Evolutionary conservation across 2,113 vertebrate genomes (phyloP).

Genomic region (Procavia capensis): DNA sequence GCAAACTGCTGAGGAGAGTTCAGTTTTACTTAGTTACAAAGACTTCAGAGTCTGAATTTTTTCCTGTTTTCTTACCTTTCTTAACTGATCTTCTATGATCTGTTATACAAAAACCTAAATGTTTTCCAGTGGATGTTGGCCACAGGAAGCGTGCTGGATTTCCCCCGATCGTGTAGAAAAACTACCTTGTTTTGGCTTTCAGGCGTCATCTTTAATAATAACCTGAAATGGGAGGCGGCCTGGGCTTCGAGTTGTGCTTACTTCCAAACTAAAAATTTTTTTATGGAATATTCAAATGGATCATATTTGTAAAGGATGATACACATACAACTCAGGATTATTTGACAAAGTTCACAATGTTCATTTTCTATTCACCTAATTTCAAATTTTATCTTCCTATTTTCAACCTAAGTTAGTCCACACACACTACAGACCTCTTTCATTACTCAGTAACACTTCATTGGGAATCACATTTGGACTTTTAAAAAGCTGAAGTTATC

Average conservation of each 20-base stretch:
- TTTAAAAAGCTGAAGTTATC: not conserved
- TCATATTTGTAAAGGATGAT: not conserved
- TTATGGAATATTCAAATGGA: not conserved
- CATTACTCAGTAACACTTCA: not conserved
- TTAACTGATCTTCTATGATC: constrained; percentile 2
- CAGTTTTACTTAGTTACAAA: not conserved
- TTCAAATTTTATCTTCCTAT: not conserved
- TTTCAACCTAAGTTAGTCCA: not conserved
- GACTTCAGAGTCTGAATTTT: not conserved
- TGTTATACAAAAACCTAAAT: not conserved
- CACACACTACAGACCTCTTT: not conserved
- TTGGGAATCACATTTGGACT: not conserved
- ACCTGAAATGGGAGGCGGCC: not conserved
- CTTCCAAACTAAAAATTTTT: not conserved
- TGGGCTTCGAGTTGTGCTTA: not conserved
- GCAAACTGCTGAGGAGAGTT: not conserved
- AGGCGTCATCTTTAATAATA: not conserved
- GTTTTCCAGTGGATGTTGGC: not conserved
- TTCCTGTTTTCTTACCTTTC: not conserved
- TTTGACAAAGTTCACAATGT: not conserved
- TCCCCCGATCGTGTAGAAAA: not conserved
- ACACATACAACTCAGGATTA: not conserved
- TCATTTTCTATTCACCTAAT: not conserved
- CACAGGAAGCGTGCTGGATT: not conserved
- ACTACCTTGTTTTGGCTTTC: not conserved